These are phyloP conservation scores for Hirtodrosophila histrioides DNA, from an alignment of 2,888 invertebrate genomes.

Conservation along the genomic window DNA sequence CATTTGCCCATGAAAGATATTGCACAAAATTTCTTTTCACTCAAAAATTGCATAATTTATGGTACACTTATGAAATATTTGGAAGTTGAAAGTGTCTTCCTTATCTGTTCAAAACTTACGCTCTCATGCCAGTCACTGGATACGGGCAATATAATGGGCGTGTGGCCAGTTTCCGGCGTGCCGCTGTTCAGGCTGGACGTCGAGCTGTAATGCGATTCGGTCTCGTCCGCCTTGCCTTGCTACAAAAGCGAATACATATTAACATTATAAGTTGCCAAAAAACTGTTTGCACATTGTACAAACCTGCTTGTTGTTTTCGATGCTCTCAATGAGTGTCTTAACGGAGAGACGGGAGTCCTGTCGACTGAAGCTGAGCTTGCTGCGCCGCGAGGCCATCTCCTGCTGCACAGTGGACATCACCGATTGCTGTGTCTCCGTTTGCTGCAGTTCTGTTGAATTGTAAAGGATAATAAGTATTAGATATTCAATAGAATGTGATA, in stretches of 20 bases:
- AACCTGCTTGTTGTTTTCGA: conserved; percentile 93
- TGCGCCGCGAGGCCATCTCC: conserved; percentile 86
- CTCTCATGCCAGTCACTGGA: conserved; percentile 83
- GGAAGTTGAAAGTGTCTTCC: too few species aligned
- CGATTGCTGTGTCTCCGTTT: conserved; percentile 85
- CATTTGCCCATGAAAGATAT: too few species aligned
- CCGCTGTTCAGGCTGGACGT: conserved; percentile 87
- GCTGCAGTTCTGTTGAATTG: conserved; percentile 68
- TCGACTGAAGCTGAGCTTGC: conserved; percentile 85
- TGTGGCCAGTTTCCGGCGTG: conserved; percentile 84
- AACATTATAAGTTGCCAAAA: neutral
- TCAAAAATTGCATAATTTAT: too few species aligned
- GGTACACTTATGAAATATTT: too few species aligned
- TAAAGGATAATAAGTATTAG: neutral
- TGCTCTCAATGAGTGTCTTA: conserved; percentile 95
- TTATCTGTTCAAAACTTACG: conserved; percentile 56
- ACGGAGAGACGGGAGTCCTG: conserved; percentile 93
- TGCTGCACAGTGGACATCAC: conserved; percentile 86
- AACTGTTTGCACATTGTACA: neutral
- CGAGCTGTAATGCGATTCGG: conserved; percentile 88
- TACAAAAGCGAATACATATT: neutral
- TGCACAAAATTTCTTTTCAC: too few species aligned
- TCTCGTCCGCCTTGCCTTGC: conserved; percentile 82
- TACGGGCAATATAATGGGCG: conserved; percentile 64
- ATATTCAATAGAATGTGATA: neutral